Conservation (phyloP, 2,113 vertebrate genomes). For the Desmodus rotundus region DNA sequence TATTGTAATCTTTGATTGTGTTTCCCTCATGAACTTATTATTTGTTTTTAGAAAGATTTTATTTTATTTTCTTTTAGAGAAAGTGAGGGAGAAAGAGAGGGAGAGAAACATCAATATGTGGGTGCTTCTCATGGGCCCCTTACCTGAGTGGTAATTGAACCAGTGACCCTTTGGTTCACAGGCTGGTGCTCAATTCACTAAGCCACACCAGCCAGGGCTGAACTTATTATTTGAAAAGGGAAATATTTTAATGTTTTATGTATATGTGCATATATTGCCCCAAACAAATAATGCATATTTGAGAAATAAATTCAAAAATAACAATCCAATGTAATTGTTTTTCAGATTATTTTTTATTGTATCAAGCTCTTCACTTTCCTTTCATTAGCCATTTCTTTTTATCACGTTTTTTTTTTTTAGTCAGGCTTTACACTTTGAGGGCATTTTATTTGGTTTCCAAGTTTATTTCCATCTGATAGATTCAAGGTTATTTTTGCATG, state of each 20-base stretch:
- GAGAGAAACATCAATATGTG: too few species aligned
- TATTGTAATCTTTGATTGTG: neutral
- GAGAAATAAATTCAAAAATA: neutral
- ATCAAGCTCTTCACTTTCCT: neutral
- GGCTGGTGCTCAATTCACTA: too few species aligned
- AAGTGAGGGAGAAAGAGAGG: too few species aligned
- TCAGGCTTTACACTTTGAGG: neutral
- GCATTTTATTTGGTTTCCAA: slow-evolving; percentile 22
- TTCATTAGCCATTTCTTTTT: slow-evolving; percentile 32
- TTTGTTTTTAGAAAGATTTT: neutral
- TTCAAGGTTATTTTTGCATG: slow-evolving; percentile 65
- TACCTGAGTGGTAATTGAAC: too few species aligned
- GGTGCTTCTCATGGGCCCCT: too few species aligned
- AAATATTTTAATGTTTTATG: too few species aligned
- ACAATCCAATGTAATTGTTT: neutral
- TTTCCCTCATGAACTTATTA: neutral
- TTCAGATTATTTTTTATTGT: neutral
- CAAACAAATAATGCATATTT: neutral
- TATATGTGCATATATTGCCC: too few species aligned
- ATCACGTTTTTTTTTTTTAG: slow-evolving; percentile 22
- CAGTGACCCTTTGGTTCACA: too few species aligned
- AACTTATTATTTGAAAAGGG: neutral
- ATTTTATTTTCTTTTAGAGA: too few species aligned
- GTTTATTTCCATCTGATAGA: slow-evolving; percentile 49
- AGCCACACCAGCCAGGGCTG: too few species aligned